phyloP scores from a whole-genome alignment of 2,113 vertebrate species.

The Platysteira castanea region DNA sequence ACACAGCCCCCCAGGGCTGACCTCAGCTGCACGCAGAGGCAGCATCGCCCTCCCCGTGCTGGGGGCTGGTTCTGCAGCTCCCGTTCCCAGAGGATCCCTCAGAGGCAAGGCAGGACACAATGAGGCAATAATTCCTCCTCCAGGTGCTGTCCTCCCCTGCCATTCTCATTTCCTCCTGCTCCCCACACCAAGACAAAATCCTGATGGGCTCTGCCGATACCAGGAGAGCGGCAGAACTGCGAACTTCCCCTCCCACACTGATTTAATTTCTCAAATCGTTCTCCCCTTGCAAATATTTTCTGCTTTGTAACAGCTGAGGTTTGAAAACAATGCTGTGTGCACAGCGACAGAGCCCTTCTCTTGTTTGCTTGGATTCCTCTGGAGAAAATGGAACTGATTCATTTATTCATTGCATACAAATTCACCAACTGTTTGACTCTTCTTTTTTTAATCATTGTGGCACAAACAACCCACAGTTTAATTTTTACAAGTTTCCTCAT shows the following conservation, averaged over 20 bases:
- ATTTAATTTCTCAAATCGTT: background rate
- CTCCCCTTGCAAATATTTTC: constrained; percentile 23
- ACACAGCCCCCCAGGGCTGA: background rate
- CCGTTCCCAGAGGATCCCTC: background rate
- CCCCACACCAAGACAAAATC: background rate
- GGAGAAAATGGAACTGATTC: constrained; percentile 42
- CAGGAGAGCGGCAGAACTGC: background rate
- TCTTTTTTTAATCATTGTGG: background rate
- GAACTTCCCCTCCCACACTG: background rate
- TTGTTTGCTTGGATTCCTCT: background rate
- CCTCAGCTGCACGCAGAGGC: background rate
- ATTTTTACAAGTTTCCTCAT: background rate
- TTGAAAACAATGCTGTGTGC: constrained; percentile 1
- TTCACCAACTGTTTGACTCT: constrained; percentile 31
- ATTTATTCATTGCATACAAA: constrained; percentile 26
- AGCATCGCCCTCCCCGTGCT: background rate
- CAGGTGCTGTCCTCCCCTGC: background rate
- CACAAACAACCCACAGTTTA: background rate
- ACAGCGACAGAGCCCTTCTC: background rate
- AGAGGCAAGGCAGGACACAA: background rate
- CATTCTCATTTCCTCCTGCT: background rate
- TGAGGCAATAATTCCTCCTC: background rate
- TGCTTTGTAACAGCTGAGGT: constrained; percentile 2
- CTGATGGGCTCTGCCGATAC: background rate
- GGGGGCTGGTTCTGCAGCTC: background rate